A percentile compares a stretch with the other conserved stretches of the same genome.
Conservation (phyloP, 2,113 vertebrate genomes). For the Sakesphorus luctuosus region DNA sequence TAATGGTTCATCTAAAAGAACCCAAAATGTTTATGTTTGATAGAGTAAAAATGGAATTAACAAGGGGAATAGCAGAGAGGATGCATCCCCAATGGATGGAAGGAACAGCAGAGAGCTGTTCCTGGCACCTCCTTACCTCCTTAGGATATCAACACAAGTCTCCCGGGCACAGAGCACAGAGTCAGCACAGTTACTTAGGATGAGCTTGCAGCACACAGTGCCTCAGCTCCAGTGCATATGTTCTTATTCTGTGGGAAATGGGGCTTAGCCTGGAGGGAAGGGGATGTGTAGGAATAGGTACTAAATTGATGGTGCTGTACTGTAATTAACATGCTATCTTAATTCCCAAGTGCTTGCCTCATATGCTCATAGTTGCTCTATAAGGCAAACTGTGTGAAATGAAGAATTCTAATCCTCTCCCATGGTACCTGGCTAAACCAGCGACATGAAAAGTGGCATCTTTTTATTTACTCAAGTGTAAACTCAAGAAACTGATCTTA, state of each 20-base stretch:
- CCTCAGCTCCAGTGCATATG: background rate
- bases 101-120: background rate
- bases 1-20: background rate
- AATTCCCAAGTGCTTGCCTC: background rate
- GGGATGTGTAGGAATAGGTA: background rate
- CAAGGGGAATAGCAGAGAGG: background rate
- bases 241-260: background rate
- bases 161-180: background rate
- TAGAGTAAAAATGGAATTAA: background rate
- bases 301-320: background rate
- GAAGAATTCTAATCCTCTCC: background rate
- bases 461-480: background rate
- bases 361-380: background rate
- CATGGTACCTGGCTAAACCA: background rate
- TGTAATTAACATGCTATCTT: background rate
- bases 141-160: background rate
- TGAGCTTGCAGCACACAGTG: background rate
- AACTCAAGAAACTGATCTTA: background rate
- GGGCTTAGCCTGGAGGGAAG: background rate
- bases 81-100: background rate
- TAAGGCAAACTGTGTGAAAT: background rate
- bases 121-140: background rate
- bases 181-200: background rate
- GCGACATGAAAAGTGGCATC: background rate
- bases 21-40: background rate